A percentile compares a stretch with the other conserved stretches of the same genome.
These are phyloP conservation scores for Junonia oenone DNA, from an alignment of 2,888 invertebrate genomes.

Conservation along the genomic window DNA sequence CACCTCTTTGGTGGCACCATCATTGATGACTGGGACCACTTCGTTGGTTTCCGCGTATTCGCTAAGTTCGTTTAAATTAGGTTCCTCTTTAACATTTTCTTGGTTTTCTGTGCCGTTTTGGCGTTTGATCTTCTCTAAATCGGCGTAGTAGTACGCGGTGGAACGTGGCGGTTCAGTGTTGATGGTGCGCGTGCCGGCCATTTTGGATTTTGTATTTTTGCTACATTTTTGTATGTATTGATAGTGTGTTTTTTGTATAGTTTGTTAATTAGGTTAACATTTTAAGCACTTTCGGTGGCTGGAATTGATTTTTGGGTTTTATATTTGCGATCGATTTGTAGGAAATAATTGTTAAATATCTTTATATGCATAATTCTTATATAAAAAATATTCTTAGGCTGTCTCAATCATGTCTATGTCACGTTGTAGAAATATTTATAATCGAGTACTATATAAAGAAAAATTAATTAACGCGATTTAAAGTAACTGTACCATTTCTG, in stretches of 20 bases:
- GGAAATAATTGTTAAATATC: not conserved
- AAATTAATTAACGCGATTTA: too few relatives aligned
- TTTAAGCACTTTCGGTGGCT: not conserved
- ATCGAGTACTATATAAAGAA: too few relatives aligned
- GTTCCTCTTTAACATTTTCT: conserved; percentile 35
- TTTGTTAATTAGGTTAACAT: too few relatives aligned
- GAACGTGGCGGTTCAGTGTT: conserved; percentile 80
- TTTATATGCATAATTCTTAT: too few relatives aligned
- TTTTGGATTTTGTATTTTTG: too few relatives aligned
- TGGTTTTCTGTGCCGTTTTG: conserved; percentile 40
- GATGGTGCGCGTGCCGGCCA: conserved; percentile 56
- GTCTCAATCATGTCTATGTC: too few relatives aligned
- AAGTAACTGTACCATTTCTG: too few relatives aligned
- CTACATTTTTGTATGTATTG: not conserved
- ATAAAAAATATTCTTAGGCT: too few relatives aligned
- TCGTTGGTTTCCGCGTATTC: conserved; percentile 60
- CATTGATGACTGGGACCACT: conserved; percentile 56
- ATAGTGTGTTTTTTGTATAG: not conserved
- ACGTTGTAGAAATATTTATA: too few relatives aligned
- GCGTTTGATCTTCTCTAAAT: conserved; percentile 75
- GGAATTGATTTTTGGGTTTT: not conserved
- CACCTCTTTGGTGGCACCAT: conserved; percentile 53
- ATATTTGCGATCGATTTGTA: not conserved
- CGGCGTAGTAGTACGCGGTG: conserved; percentile 80
- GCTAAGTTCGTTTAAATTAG: conserved; percentile 69